phyloP scores from a whole-genome alignment of 1,140 invertebrate genomes.

The Monochamus saltuarius region DNA sequence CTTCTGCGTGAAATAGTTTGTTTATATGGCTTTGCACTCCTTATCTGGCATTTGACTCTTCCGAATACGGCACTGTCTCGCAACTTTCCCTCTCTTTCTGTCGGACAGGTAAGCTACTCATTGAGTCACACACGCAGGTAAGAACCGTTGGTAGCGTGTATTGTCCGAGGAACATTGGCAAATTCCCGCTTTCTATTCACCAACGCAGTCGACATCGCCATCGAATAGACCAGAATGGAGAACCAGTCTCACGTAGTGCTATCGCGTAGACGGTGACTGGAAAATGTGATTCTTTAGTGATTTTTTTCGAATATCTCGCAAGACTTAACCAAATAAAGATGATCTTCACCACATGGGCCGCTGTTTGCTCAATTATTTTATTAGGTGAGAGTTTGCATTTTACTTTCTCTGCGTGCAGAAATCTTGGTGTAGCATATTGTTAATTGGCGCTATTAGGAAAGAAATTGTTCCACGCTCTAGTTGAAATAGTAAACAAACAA shows the following conservation, averaged over 20 bases:
- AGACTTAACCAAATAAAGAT: not conserved
- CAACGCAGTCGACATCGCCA: slow-evolving; percentile 1
- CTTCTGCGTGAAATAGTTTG: no score
- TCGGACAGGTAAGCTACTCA: slow-evolving; percentile 13
- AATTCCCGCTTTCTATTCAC: slow-evolving; percentile 25
- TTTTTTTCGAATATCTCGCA: not conserved
- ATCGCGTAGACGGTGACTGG: not conserved
- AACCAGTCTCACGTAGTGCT: no score
- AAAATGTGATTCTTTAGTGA: slow-evolving; percentile 9
- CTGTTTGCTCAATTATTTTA: not conserved
- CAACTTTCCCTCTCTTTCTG: slow-evolving; percentile 10
- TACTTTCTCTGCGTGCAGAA: not conserved
- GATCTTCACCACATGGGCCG: not conserved
- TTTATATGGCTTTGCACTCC: no score
- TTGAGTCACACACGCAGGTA: slow-evolving; percentile 10
- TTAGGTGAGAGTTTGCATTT: slow-evolving; percentile 5
- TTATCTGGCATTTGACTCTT: not conserved
- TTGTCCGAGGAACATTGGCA: slow-evolving; percentile 13
- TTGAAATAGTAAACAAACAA: not conserved
- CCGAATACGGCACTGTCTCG: slow-evolving; percentile 2
- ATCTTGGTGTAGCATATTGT: not conserved
- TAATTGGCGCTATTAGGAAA: not conserved
- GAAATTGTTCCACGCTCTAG: not conserved
- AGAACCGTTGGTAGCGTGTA: slow-evolving; percentile 13
- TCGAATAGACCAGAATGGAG: not conserved